These are phyloP conservation scores for Pycnonotus jocosus DNA, from an alignment of 2,113 vertebrate species.

Conservation along the genomic window DNA sequence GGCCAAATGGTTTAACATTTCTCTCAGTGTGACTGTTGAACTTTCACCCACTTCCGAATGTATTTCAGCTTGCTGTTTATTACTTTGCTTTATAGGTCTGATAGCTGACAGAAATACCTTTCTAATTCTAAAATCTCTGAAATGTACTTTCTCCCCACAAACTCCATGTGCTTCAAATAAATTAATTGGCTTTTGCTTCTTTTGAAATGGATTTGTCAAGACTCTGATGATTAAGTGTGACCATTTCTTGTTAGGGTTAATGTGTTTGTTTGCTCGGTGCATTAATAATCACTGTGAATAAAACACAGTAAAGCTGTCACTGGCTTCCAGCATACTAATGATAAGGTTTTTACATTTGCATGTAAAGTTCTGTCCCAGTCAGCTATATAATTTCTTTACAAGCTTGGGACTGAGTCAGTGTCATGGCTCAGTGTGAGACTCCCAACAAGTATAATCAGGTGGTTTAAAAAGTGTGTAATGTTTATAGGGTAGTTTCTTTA, in stretches of 20 bases:
- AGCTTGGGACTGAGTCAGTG: background rate
- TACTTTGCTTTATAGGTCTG: background rate
- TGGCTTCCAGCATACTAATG: background rate
- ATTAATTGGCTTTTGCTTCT: background rate
- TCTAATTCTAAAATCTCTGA: background rate
- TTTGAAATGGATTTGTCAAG: background rate
- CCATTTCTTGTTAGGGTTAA: background rate
- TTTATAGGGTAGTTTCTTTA: background rate
- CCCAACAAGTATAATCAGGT: background rate
- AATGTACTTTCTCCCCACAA: background rate
- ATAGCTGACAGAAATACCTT: background rate
- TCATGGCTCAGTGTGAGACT: background rate
- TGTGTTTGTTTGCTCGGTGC: background rate
- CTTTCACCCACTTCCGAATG: constrained; percentile 45
- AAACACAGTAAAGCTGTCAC: background rate
- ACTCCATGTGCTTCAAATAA: background rate
- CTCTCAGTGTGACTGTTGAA: constrained; percentile 17
- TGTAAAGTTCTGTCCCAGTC: background rate
- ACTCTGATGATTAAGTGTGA: background rate
- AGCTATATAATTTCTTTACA: background rate
- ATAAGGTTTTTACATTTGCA: background rate
- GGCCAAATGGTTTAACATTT: constrained; percentile 4
- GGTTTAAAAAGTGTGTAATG: background rate
- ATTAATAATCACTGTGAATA: background rate
- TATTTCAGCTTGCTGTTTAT: constrained; percentile 27